Evolutionary conservation across 2,113 vertebrate species (phyloP), one percentile per base, ranked within the genome.

Genomic region (Typhlomys cinereus): DNA sequence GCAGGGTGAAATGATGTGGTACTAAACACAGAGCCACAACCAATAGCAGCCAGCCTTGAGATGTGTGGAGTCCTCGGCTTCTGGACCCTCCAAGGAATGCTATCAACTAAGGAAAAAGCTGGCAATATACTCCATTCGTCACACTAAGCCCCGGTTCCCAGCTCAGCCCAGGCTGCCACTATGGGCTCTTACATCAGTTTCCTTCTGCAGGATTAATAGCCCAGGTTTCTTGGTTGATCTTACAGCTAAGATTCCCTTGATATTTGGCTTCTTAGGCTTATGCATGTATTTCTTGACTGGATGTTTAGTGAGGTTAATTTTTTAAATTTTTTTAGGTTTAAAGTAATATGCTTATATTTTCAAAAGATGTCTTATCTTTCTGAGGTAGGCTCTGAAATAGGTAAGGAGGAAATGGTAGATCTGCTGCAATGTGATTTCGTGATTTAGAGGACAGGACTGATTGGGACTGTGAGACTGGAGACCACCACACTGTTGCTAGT

Each of bases 1-100:
- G 89, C 91, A 87, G 3, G 70, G 76, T 89, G 91, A 91, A 48
- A 39, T 81, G 85, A 82, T 67, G 69, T 79, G 91, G 67, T 82
- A 83, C 57, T 61, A 73, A 84, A 29, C 59, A 90, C 62, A 84
- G 8, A 62, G 8, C 74, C 81, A 52, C 78, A 89, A 92, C 57
- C 88, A 94, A 86, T 59, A 52, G 76, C 89, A 87, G 39, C 88
- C 61, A 54, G 62, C 76, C 66, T 66, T 78, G 36, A 80, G 92
- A 75, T 74, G 52, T 80, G 92, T 93, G 57, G 15, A 11, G 31
- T 88, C 62, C 92, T 78, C 34, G 44, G 67, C 52, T 87, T 91
- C 80, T 91, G 80, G 59, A 86, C 73, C 78, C 91, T 73, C 64
- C 66, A 44, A 80, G 76, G 70, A 89, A 34, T 75, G 41, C 69